These are phyloP conservation scores for Delphinus delphis DNA, from an alignment of 2,113 vertebrate species.

Conservation along the genomic window DNA sequence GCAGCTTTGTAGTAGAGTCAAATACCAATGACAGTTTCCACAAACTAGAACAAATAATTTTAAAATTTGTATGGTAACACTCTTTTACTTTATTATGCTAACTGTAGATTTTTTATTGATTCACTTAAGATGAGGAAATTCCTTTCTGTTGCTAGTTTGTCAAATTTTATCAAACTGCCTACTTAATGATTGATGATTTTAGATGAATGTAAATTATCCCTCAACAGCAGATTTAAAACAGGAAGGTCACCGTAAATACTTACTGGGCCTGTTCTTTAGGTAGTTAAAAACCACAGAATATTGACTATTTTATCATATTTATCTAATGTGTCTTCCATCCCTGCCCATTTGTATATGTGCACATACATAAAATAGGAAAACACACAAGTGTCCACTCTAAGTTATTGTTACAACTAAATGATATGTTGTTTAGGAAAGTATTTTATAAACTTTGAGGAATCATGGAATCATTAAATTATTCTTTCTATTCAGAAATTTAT, in stretches of 20 bases:
- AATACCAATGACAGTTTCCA: background rate
- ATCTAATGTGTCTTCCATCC: background rate
- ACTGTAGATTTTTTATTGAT: background rate
- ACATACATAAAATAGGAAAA: background rate
- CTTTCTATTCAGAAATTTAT: background rate
- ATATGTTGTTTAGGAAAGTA: background rate
- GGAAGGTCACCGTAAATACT: background rate
- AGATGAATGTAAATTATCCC: background rate
- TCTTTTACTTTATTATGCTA: background rate
- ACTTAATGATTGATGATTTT: background rate
- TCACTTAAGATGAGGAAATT: background rate
- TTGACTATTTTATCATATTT: background rate
- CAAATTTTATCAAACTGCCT: background rate
- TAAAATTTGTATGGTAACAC: background rate
- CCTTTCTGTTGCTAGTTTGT: background rate
- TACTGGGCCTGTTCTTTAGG: background rate
- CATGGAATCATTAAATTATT: background rate
- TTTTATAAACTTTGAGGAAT: background rate
- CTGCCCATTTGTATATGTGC: background rate
- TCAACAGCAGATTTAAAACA: background rate
- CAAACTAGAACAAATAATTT: background rate
- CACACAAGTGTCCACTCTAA: background rate
- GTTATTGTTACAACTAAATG: background rate
- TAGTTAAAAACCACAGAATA: background rate
- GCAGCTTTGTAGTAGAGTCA: background rate